Conservation (phyloP, 2,113 vertebrate species). For the Strigops habroptila region DNA sequence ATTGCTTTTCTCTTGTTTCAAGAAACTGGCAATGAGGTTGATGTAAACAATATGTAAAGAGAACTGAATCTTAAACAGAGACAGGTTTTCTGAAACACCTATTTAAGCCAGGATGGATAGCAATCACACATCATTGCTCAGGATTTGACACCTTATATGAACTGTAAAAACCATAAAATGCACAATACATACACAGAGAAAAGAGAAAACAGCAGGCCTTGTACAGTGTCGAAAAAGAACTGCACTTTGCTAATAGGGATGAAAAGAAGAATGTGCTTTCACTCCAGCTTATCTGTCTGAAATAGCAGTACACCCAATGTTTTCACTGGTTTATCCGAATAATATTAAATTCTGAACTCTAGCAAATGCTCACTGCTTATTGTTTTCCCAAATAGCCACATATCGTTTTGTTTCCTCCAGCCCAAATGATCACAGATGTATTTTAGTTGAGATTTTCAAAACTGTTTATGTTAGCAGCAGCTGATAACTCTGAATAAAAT, state of each 20-base stretch:
- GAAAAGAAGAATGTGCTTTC: conserved; percentile 12
- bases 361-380: conserved; percentile 40
- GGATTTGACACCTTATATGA: background rate
- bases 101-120: background rate
- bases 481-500: conserved; percentile 40
- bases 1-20: conserved; percentile 3
- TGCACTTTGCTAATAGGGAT: conserved; percentile 23
- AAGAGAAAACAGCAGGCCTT: background rate
- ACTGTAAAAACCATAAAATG: conserved; percentile 18
- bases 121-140: background rate
- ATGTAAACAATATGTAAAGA: conserved; percentile 14
- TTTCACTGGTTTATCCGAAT: conserved; percentile 63
- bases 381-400: conserved; percentile 50
- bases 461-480: conserved; percentile 39
- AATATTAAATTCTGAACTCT: conserved; percentile 44
- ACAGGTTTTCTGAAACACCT: background rate
- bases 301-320: conserved; percentile 40
- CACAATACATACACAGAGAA: background rate
- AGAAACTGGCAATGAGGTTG: background rate
- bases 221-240: background rate
- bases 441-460: background rate
- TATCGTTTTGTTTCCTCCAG: background rate
- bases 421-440: conserved; percentile 27
- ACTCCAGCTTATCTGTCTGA: conserved; percentile 38
- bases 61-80: background rate